Evolutionary conservation across 2,888 invertebrate species (phyloP).

Genomic region (Netelia fuscicornis): DNA sequence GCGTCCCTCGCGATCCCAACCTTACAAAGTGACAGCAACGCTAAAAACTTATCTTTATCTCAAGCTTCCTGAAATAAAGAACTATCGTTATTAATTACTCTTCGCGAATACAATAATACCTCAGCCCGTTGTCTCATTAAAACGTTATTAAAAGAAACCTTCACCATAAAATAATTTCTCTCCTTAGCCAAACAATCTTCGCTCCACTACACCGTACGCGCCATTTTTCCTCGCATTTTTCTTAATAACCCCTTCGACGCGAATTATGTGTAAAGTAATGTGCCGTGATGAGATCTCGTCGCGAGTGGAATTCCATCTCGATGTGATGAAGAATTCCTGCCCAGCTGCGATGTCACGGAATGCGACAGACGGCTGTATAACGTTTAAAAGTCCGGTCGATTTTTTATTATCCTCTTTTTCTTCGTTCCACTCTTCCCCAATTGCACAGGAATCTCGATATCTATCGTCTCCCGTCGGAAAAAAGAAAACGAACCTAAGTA

Average conservation of each 20-base stretch:
- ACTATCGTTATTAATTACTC: no score
- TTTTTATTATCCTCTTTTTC: neutral
- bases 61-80: no score
- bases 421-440: slow-evolving; percentile 36
- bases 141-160: no score
- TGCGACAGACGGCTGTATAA: slow-evolving; percentile 10
- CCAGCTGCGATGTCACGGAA: slow-evolving; percentile 51
- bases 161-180: neutral
- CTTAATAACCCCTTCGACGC: neutral
- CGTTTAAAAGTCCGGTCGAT: slow-evolving; percentile 24
- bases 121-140: no score
- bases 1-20: no score
- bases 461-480: slow-evolving; percentile 5
- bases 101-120: no score
- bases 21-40: no score
- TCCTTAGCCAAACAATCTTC: neutral
- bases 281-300: slow-evolving; percentile 41
- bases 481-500: slow-evolving; percentile 22
- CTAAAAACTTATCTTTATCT: no score
- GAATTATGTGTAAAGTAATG: slow-evolving; percentile 39
- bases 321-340: slow-evolving; percentile 44
- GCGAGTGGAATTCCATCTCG: slow-evolving; percentile 50
- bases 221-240: slow-evolving; percentile 1
- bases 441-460: slow-evolving; percentile 9
- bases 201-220: neutral